Conservation (phyloP, 2,888 invertebrate species). For the Luperina testacea region DNA sequence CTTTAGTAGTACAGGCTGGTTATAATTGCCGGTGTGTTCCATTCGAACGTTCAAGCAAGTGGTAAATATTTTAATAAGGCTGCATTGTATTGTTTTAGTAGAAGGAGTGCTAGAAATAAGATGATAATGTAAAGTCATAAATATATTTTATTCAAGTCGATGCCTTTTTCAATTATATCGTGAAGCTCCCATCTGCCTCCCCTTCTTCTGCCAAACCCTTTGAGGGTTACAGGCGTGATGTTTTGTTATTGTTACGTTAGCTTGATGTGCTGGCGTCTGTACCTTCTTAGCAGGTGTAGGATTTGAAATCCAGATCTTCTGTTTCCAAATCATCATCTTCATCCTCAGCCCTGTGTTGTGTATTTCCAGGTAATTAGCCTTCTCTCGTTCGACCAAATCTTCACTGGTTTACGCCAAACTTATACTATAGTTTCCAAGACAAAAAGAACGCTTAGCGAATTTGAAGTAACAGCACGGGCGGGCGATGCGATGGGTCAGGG, state of each 20-base stretch:
- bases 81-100: too few species aligned
- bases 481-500: not conserved
- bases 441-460: not conserved
- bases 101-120: too few species aligned
- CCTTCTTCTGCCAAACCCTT: not conserved
- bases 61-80: too few species aligned
- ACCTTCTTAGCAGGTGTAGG: not conserved
- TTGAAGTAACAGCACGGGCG: not conserved
- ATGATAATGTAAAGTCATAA: too few species aligned
- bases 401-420: not conserved
- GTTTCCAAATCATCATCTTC: not conserved
- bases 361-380: not conserved
- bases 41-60: too few species aligned
- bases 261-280: too few species aligned
- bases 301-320: not conserved
- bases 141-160: too few species aligned
- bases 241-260: not conserved
- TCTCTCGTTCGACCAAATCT: constrained; percentile 1
- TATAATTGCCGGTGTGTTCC: too few species aligned
- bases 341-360: not conserved
- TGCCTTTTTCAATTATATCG: too few species aligned
- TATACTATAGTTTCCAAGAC: not conserved
- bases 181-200: too few species aligned
- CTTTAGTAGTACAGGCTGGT: too few species aligned
- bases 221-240: too few species aligned